Evolutionary conservation across 2,888 invertebrate genomes (phyloP), one percentile per base, ranked within the genome.

Genomic region (Melieria omissa): DNA sequence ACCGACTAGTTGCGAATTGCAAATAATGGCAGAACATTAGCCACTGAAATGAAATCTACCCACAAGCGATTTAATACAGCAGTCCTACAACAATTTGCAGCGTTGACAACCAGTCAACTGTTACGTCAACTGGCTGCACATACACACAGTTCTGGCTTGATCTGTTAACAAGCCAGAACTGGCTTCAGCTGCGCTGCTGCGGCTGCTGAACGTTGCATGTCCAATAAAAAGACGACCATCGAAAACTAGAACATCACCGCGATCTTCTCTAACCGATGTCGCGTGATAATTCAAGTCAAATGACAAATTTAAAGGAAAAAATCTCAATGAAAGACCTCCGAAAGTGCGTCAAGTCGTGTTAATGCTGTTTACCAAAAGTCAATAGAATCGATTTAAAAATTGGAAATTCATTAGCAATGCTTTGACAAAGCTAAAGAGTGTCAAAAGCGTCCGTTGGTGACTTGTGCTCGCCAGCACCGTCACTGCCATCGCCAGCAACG

Each of bases 251-350:
- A 29, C 29, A 29, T 29, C 3, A 3, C 29, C 29, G 29, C 29
- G 3, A 29, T 29, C 29, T 29, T 29, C 29, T 29, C 29, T 29
- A 29, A 29, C 29, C 61, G 41, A 12, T 71, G 71, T 73, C 72
- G 78, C 4, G 82, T 81, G 82, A 73, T 80, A 82, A 80, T 80
- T 81, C 57, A 79, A 81, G 81, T 82, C 80, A 80, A 82, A 82
- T 80, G 80, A 80, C 80, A 80, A 80, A 29, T 29, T 29, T 29
- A 29, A 29, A 29, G 29, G 29, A 29, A 29, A 29, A 65, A 81
- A 80, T 79, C 78, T 80, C 80, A 80, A 81, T 80, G 81, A 81
- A 5, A 80, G 77, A 81, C 66, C 80, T 78, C 42, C 63, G 47
- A 12, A 4, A 52, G 46, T 46, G 47, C 47, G 5, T 5, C 47